Evolutionary conservation across 2,113 vertebrate genomes (phyloP), one percentile per base, ranked within the genome.

Genomic region (Suricata suricatta): DNA sequence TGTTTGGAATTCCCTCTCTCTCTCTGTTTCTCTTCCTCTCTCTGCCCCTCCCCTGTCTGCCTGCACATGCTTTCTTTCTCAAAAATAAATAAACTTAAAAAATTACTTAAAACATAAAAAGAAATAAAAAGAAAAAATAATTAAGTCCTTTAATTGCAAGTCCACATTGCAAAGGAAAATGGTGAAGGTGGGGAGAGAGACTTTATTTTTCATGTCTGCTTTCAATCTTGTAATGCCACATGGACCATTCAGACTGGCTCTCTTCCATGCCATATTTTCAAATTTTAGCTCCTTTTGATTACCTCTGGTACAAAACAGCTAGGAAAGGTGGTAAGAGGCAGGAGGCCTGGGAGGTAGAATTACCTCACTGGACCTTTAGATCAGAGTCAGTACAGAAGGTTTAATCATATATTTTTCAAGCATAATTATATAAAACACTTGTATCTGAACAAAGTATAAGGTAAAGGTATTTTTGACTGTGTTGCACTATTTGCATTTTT

Each of bases 391-490:
- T 93, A 74, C 6, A 91, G 25, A 96, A 88, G 93, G 81, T 66
- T 84, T 33, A 92, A 93, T 47, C 21, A 63, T 50, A 54, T 57
- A 35, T 72, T 92, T 84, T 86, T 38, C 50, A 95, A 95, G 63
- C 0, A 15, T 82, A 1, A 74, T 88, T 77, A 63, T 47, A 7
- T 27, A 69, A 80, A 88, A 80, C 9, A 38, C 15, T 77, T 66
- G 33, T n/a, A 80, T 93, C n/a, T 90, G 85, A 90, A 88, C 50
- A 92, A 96, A 92, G 31, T 88, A 81, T 52, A 92, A 69, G 52
- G 11, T 86, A 68, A 95, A 15, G 25, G 23, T 38, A 83, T 29
- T 89, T 90, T 96, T 94, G 64, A 68, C 17, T 90, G 13, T 21
- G 80, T 50, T 54, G 5, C 5, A 74, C 50, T 31, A 88, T 86